Evolutionary conservation across 92 coral and sea anemone species (phyloP).

Genomic region (Meandrina meandrites): DNA sequence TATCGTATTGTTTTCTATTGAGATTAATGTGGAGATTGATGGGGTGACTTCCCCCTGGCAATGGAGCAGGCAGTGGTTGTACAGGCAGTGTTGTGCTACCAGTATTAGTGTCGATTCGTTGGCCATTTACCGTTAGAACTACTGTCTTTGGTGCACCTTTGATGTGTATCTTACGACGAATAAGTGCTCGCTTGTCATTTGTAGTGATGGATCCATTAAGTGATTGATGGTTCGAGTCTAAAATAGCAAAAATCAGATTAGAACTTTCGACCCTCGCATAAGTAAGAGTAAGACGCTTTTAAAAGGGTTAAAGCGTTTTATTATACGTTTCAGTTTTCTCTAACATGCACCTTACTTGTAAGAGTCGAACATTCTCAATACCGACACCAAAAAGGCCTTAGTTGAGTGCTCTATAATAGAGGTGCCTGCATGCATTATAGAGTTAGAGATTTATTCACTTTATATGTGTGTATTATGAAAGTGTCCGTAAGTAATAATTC

Average conservation of each 20-base stretch:
- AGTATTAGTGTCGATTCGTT: constrained; percentile 46
- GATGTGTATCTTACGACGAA: constrained; percentile 37
- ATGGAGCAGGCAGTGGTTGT: background rate
- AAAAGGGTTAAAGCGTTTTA: too few species aligned
- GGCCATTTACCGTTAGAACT: constrained; percentile 65
- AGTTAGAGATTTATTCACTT: too few species aligned
- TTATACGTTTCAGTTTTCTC: too few species aligned
- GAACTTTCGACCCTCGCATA: background rate
- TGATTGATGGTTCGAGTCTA: background rate
- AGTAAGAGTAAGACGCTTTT: too few species aligned
- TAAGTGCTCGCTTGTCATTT: constrained; percentile 24
- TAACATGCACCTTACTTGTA: too few species aligned
- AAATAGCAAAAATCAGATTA: background rate
- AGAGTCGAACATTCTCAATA: too few species aligned
- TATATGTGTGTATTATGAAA: too few species aligned
- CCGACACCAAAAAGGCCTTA: too few species aligned
- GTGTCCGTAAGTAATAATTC: too few species aligned
- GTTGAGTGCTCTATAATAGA: too few species aligned
- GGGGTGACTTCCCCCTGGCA: background rate
- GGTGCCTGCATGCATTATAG: too few species aligned
- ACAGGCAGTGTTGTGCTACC: constrained; percentile 1
- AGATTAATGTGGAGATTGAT: constrained; percentile 33
- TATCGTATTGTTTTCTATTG: constrained; percentile 19
- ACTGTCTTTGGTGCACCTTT: constrained; percentile 55
- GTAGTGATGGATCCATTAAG: background rate